Percentiles rank a stretch among this genome's conserved stretches.
Conservation (phyloP, 2,797 vertebrate species). For the Megalops cyprinoides region DNA sequence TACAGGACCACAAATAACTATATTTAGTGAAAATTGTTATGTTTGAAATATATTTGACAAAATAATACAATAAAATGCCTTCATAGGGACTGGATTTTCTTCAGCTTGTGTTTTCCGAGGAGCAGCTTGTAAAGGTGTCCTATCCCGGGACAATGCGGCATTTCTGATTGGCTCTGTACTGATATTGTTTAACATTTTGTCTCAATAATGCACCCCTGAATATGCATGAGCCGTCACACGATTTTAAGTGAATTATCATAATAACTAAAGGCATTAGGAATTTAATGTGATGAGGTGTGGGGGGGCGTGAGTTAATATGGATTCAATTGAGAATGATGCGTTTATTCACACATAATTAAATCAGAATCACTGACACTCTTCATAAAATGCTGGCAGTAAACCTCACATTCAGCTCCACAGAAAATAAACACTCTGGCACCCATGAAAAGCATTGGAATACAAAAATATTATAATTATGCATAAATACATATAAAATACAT, state of each 20-base stretch:
- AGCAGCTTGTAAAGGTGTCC: background rate
- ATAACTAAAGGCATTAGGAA: constrained; percentile 38
- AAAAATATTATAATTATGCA: background rate
- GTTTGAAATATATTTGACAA: background rate
- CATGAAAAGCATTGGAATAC: background rate
- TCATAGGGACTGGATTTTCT: background rate
- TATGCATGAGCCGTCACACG: constrained; percentile 10
- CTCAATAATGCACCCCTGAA: constrained; percentile 26
- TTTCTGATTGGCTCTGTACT: background rate
- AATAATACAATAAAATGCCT: background rate
- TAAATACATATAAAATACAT: background rate
- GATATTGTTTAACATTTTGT: background rate
- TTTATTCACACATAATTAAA: constrained; percentile 51
- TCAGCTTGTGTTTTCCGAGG: background rate
- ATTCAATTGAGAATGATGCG: constrained; percentile 47
- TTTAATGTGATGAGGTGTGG: constrained; percentile 48
- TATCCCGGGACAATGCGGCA: background rate
- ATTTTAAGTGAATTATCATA: constrained; percentile 26
- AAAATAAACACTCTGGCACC: background rate
- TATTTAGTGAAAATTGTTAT: background rate
- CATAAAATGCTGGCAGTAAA: constrained; percentile 47
- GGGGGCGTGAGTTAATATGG: constrained; percentile 49
- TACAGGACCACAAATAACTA: background rate
- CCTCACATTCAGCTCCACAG: background rate
- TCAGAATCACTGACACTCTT: constrained; percentile 52